Evolutionary conservation across 2,888 invertebrate species (phyloP).

Genomic region (Chironomus tentans): DNA sequence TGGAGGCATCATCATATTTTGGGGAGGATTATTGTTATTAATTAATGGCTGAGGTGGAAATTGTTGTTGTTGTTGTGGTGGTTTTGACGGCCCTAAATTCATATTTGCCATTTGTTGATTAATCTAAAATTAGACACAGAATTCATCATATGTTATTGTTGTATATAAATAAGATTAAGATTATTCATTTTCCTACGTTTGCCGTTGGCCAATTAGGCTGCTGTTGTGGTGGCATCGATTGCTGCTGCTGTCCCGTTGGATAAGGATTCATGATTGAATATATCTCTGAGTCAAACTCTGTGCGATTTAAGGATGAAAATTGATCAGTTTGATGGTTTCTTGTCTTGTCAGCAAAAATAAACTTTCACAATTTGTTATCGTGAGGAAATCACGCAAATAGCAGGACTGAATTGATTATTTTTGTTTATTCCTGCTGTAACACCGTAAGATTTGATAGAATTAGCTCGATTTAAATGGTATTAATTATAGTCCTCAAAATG

Average conservation of each 20-base stretch:
- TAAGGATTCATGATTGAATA: slow-evolving; percentile 17
- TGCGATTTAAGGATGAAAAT: background rate
- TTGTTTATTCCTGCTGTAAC: background rate
- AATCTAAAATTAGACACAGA: slow-evolving; percentile 11
- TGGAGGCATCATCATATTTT: slow-evolving; percentile 28
- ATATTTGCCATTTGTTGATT: slow-evolving; percentile 28
- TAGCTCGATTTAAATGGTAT: background rate
- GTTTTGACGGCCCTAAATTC: slow-evolving; percentile 26
- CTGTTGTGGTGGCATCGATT: background rate
- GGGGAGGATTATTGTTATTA: slow-evolving; percentile 34
- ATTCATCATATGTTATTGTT: background rate
- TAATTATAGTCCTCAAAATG: background rate
- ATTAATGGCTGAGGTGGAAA: slow-evolving; percentile 33
- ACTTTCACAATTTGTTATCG: background rate
- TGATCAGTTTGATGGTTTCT: background rate
- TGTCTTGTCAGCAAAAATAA: slow-evolving; percentile 20
- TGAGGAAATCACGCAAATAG: background rate
- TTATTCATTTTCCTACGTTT: background rate
- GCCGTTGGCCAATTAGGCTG: background rate
- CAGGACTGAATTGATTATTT: background rate
- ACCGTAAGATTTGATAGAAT: background rate
- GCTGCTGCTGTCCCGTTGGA: background rate
- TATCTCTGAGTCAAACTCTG: background rate
- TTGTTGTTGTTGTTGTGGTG: slow-evolving; percentile 28
- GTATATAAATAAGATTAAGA: background rate